Conservation (phyloP, 2,113 vertebrate genomes). For the Corythaixoides concolor region DNA sequence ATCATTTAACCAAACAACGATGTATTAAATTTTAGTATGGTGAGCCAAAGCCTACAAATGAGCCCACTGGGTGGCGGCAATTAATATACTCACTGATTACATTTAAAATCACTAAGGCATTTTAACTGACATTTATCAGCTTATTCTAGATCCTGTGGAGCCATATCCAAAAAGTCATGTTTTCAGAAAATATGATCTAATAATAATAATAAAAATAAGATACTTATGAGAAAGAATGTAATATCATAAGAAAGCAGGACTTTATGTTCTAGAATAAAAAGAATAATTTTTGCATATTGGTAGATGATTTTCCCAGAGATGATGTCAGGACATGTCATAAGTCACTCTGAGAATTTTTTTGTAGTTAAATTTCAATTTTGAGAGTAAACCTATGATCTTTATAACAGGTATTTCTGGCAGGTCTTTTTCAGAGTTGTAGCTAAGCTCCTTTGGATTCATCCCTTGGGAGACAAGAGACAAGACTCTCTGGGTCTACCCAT, state of each 20-base stretch:
- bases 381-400: neutral
- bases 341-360: neutral
- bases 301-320: neutral
- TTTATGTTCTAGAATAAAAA: neutral
- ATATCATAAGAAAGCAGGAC: neutral
- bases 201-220: neutral
- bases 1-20: conserved; percentile 22
- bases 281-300: neutral
- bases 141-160: neutral
- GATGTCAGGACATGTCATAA: neutral
- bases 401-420: neutral
- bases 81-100: conserved; percentile 22
- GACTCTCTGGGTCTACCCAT: neutral
- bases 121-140: conserved; percentile 1
- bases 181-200: neutral
- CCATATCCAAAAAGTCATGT: neutral
- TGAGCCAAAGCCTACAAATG: conserved; percentile 24
- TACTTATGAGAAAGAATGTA: neutral
- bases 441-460: neutral
- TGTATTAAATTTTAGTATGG: neutral
- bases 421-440: neutral
- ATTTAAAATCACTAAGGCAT: neutral
- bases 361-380: neutral
- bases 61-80: conserved; percentile 7
- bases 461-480: neutral